Conservation (phyloP, 2,113 vertebrate genomes). For the Pipra filicauda region DNA sequence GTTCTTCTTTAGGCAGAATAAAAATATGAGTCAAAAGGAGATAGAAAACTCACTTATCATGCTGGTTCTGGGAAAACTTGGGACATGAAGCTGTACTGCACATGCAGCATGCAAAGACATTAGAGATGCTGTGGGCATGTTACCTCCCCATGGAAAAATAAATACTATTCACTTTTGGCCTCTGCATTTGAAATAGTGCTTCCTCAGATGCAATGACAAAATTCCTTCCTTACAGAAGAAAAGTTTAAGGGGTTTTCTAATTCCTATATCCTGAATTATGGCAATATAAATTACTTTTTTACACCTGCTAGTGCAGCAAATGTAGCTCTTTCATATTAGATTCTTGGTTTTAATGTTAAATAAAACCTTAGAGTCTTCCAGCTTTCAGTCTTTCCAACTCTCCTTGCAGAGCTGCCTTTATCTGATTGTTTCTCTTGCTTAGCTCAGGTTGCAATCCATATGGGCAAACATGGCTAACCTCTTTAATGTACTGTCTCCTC, state of each 20-base stretch:
- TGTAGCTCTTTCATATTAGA: neutral
- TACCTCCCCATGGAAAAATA: neutral
- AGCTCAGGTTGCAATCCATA: neutral
- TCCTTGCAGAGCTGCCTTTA: neutral
- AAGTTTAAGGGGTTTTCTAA: neutral
- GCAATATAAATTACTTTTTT: neutral
- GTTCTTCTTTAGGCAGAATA: neutral
- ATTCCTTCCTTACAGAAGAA: neutral
- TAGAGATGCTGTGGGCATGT: neutral
- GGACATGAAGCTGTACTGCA: neutral
- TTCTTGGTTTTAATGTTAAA: neutral
- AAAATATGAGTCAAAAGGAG: neutral
- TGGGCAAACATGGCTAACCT: neutral
- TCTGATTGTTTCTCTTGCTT: neutral
- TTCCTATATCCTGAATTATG: neutral
- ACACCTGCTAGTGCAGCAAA: neutral
- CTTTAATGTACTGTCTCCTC: neutral
- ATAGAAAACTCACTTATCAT: neutral
- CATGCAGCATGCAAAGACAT: neutral
- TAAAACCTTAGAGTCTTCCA: neutral
- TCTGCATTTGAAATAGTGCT: neutral
- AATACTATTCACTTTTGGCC: neutral
- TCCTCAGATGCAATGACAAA: neutral
- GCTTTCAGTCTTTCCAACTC: neutral
- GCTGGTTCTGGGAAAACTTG: neutral